phyloP scores from a whole-genome alignment of 2,797 vertebrate species.

The Echiichthys vipera region DNA sequence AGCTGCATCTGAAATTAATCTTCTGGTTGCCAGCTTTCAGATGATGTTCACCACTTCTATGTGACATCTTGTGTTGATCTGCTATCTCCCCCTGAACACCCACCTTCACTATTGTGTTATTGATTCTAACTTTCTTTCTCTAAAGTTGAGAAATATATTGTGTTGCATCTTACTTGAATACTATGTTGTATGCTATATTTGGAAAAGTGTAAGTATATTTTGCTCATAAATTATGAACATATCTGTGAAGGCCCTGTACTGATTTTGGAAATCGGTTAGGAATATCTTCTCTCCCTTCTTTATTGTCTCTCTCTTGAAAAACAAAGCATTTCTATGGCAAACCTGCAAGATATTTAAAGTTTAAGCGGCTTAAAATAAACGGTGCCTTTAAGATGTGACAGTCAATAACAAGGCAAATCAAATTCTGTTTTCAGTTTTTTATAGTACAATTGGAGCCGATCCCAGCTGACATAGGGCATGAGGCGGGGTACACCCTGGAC shows the following conservation, averaged over 20 bases:
- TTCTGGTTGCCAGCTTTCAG: too few species aligned
- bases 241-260: not conserved
- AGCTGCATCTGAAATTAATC: too few species aligned
- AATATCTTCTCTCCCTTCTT: not conserved
- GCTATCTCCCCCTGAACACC: too few species aligned
- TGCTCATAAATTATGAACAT: constrained; percentile 6
- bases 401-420: not conserved
- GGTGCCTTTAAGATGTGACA: not conserved
- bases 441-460: too few species aligned
- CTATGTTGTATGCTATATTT: not conserved
- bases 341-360: not conserved
- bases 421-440: not conserved
- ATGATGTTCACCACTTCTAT: too few species aligned
- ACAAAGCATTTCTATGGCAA: not conserved
- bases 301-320: not conserved
- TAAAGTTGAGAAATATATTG: constrained; percentile 22
- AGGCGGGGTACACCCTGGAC: too few species aligned
- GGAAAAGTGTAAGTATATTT: constrained; percentile 5
- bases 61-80: too few species aligned
- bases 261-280: not conserved
- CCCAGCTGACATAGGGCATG: too few species aligned
- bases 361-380: not conserved
- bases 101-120: constrained; percentile 6
- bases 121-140: constrained; percentile 21
- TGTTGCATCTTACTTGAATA: not conserved